Evolutionary conservation across 2,888 invertebrate genomes (phyloP), one percentile per base, ranked within the genome.

Genomic region (Rhamphomyia laevipes): DNA sequence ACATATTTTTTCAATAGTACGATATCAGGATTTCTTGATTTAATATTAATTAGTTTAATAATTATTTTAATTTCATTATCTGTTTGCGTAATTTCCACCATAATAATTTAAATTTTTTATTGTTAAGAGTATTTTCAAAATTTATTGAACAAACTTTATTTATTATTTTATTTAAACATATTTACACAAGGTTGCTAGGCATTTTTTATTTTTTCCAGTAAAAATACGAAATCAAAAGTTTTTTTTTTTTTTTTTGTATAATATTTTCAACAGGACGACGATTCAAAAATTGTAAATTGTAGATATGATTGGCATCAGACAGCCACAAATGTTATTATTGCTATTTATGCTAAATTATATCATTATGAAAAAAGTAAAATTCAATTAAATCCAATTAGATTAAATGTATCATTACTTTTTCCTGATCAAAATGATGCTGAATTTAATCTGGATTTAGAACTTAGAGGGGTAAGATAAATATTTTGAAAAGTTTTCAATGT

Each of bases 221-320:
- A 30, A 30, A 11, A 30, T 9, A 11, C 11, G 30, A 30, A 30
- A 9, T 43, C 27, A 43, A 43, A n/a, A 30, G 30, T 9, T 30
- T 30, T 30, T 9, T 11, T 9, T 9, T 30, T 30, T 30, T n/a
- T 2, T 35, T 35, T 35, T 27, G 9, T 9, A 27, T 6, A 7
- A 27, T 27, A 27, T 27, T 27, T n/a, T n/a, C n/a, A n/a, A 7
- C 23, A 82, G 80, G 71, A 74, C 53, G 60, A 71, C 4, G 70
- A 77, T 50, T 74, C 75, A 45, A 77, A 74, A 43, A 71, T 72
- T 6, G 73, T 79, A 1, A 74, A 80, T 50, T 95, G 95, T 64
- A 80, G 94, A 21, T 83, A 87, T 76, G 96, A 97, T 67, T 94
- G 93, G 88, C 92, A 95, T 72, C 96, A 97, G 73, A 96, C 95